A percentile compares a stretch with the other conserved stretches of the same genome.
These are phyloP conservation scores for Andrena flavipes DNA, from an alignment of 2,888 invertebrate genomes.

Conservation along the genomic window DNA sequence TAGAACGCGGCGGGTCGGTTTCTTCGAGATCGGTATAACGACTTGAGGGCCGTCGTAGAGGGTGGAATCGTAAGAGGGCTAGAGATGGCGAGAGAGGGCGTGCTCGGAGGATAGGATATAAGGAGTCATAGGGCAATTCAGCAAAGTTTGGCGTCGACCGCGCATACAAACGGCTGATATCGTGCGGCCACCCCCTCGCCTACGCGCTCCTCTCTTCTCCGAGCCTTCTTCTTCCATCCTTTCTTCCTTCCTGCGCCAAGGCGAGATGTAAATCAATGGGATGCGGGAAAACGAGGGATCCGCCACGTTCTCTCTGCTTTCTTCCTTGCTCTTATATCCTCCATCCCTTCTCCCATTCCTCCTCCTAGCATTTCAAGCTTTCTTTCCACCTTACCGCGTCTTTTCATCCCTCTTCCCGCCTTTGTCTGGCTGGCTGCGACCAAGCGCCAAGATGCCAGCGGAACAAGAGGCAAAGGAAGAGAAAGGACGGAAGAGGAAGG, in stretches of 20 bases:
- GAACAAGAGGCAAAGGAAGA: conserved; percentile 43
- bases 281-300: conserved; percentile 76
- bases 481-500: conserved; percentile 25
- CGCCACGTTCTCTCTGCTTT: conserved; percentile 62
- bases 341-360: conserved; percentile 42
- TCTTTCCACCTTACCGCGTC: conserved; percentile 43
- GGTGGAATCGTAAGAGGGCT: conserved; percentile 64
- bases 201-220: conserved; percentile 50
- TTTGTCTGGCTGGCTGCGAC: conserved; percentile 74
- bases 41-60: conserved; percentile 59
- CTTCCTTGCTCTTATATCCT: conserved; percentile 53
- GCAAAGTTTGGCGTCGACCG: conserved; percentile 84
- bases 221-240: conserved; percentile 60
- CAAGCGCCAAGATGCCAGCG: conserved; percentile 65
- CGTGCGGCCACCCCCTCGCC: conserved; percentile 70
- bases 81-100: conserved; percentile 56
- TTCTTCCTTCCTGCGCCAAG: conserved; percentile 73
- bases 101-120: conserved; percentile 74
- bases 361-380: conserved; percentile 43
- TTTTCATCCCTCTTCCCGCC: conserved; percentile 46
- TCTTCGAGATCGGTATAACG: conserved; percentile 76
- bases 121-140: conserved; percentile 84
- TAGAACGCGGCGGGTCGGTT: conserved; percentile 54
- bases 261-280: conserved; percentile 84
- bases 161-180: conserved; percentile 84